Evolutionary conservation across 2,113 vertebrate species (phyloP).

Genomic region (Brienomyrus longianalis): DNA sequence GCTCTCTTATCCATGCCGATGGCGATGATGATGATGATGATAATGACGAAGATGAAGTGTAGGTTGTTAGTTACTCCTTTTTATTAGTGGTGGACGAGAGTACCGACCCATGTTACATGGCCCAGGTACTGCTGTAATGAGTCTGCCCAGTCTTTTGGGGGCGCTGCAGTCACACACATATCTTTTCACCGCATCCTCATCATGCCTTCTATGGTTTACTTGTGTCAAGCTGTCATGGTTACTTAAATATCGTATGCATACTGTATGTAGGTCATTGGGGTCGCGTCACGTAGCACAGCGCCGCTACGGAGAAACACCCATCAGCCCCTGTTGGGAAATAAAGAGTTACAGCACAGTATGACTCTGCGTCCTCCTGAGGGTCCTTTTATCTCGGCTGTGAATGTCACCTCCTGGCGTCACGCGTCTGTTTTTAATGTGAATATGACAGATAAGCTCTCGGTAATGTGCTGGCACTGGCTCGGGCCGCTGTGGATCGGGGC

Average conservation of each 20-base stretch:
- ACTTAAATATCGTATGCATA: conserved; percentile 18
- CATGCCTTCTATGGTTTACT: conserved; percentile 6
- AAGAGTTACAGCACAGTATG: background rate
- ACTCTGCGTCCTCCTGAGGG: background rate
- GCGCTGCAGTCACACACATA: background rate
- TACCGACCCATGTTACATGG: background rate
- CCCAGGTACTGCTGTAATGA: conserved; percentile 1
- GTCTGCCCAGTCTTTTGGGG: conserved; percentile 2
- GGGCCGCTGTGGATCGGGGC: background rate
- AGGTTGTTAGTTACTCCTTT: conserved; percentile 54
- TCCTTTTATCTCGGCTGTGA: conserved; percentile 2
- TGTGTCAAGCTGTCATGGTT: background rate
- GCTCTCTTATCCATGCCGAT: conserved; percentile 49
- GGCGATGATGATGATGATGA: conserved; percentile 45
- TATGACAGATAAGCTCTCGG: background rate
- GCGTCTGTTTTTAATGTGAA: background rate
- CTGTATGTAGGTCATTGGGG: conserved; percentile 50
- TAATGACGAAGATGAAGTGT: conserved; percentile 28
- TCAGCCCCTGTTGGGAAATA: conserved; percentile 41
- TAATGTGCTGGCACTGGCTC: background rate
- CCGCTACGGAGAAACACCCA: conserved; percentile 35
- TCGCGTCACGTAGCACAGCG: conserved; percentile 43
- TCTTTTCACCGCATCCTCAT: background rate
- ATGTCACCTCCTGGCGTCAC: background rate
- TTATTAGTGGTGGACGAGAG: background rate